Conservation (phyloP, 30 jellyfish, hydroid and myxozoan species). For the Clytia hemisphaerica region DNA sequence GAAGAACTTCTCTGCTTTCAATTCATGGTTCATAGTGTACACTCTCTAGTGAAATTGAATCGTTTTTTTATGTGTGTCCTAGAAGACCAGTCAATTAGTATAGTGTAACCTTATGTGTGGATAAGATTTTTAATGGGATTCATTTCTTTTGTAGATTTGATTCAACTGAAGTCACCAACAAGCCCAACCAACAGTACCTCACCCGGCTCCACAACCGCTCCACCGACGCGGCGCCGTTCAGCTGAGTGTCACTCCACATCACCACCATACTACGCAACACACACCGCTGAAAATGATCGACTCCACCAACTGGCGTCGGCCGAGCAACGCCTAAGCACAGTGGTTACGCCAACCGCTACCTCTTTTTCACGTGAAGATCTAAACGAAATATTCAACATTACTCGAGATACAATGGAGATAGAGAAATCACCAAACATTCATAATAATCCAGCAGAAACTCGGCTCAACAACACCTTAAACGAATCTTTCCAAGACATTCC, state of each 20-base stretch:
- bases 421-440: background rate
- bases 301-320: background rate
- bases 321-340: conserved; percentile 8
- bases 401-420: background rate
- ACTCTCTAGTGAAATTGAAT: too few relatives aligned
- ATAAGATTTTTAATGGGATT: too few relatives aligned
- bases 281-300: background rate
- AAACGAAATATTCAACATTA: conserved; percentile 6
- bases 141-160: conserved; percentile 1
- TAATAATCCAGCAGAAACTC: background rate
- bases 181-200: background rate
- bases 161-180: conserved; percentile 11
- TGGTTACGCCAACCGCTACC: conserved; percentile 12
- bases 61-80: too few relatives aligned
- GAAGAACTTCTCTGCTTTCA: too few relatives aligned
- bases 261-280: background rate
- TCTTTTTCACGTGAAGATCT: conserved; percentile 8
- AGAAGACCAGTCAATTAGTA: too few relatives aligned
- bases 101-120: too few relatives aligned
- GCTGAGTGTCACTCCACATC: too few relatives aligned
- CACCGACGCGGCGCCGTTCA: too few relatives aligned
- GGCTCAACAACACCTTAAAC: background rate
- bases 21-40: too few relatives aligned
- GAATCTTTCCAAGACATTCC: background rate
- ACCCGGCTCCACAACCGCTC: background rate